Conservation (phyloP, 2,797 vertebrate genomes). For the Psittacula echo region DNA sequence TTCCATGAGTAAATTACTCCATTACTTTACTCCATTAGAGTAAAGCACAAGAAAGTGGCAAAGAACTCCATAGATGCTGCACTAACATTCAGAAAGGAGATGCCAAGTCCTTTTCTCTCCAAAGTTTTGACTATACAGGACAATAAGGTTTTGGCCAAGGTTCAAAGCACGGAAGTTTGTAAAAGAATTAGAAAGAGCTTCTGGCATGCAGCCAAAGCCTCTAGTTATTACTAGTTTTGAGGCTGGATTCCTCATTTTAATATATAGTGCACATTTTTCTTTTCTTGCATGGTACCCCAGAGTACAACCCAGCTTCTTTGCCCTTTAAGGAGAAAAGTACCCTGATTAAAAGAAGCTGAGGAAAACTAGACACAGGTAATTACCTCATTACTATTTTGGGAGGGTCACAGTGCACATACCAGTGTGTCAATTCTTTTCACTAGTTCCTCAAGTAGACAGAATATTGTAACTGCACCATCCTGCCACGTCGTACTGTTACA, state of each 20-base stretch:
- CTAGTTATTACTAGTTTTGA: not conserved
- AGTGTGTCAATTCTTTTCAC: not conserved
- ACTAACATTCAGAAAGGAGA: not conserved
- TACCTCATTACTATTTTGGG: not conserved
- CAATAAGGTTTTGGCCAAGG: not conserved
- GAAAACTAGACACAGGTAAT: not conserved
- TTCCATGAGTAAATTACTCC: not conserved
- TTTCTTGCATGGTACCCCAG: not conserved
- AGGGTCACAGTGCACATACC: not conserved
- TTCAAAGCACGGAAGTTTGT: not conserved
- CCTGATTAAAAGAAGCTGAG: not conserved
- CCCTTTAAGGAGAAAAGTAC: not conserved
- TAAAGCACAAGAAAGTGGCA: not conserved
- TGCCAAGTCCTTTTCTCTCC: not conserved
- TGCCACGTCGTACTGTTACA: fast-evolving
- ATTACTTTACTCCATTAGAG: not conserved
- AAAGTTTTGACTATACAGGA: not conserved
- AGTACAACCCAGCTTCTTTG: not conserved
- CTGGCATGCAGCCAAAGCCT: not conserved
- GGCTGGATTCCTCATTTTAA: not conserved
- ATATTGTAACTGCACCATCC: not conserved
- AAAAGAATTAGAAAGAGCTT: not conserved
- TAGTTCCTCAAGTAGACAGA: not conserved
- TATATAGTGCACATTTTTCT: not conserved
- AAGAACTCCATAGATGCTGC: not conserved